Conservation (phyloP, 2,797 vertebrate genomes). For the Menidia menidia region DNA sequence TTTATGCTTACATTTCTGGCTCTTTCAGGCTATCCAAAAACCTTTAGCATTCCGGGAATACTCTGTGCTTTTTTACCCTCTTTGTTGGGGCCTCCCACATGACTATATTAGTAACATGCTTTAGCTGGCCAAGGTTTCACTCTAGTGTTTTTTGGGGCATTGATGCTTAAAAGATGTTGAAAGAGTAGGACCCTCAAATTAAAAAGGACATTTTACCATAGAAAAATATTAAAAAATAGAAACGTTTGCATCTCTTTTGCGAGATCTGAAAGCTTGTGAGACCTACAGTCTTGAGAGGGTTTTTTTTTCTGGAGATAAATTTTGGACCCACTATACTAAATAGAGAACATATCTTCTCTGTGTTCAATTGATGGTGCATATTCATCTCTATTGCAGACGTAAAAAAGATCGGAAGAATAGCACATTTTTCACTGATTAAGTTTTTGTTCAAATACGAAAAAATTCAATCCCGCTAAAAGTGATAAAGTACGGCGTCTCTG, state of each 20-base stretch:
- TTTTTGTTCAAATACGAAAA: not conserved
- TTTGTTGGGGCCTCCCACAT: not conserved
- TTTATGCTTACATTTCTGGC: not conserved
- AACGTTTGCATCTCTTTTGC: not conserved
- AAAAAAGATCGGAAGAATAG: no score
- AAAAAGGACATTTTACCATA: conserved; percentile 29
- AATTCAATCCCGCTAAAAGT: not conserved
- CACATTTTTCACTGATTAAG: no score
- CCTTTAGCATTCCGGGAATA: conserved; percentile 5
- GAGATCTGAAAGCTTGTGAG: not conserved
- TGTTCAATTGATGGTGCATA: no score
- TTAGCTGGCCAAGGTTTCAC: conserved; percentile 15
- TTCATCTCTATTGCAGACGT: no score
- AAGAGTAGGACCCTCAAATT: conserved; percentile 29
- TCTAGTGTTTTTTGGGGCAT: conserved; percentile 17
- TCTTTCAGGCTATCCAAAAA: conserved; percentile 1
- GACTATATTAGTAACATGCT: conserved; percentile 1
- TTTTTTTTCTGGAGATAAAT: no score
- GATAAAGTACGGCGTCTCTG: not conserved
- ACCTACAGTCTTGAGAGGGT: no score
- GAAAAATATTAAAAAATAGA: conserved; percentile 8
- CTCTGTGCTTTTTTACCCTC: conserved; percentile 7
- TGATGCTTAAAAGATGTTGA: conserved; percentile 22
- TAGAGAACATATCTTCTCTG: no score
- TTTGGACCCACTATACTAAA: no score